phyloP scores from a whole-genome alignment of 2,888 invertebrate genomes.

The Lordiphosa andalusiaca region DNA sequence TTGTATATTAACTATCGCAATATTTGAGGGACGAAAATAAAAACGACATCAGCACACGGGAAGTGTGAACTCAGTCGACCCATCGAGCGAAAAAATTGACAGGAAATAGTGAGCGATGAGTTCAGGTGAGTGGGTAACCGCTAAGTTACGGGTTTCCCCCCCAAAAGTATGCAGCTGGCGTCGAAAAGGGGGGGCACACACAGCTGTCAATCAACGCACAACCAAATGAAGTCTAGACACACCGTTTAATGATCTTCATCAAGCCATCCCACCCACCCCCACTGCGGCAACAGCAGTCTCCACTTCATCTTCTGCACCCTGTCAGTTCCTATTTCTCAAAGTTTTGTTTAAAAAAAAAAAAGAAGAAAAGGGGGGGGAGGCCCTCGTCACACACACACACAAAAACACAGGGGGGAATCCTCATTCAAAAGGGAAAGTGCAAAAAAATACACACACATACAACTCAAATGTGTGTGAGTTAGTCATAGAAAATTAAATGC shows the following conservation, averaged over 20 bases:
- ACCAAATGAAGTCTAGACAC: conserved; percentile 56
- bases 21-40: conserved; percentile 42
- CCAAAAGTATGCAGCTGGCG: not conserved
- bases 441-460: conserved; percentile 27
- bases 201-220: conserved; percentile 53
- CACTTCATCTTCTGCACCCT: conserved; percentile 7
- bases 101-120: conserved; percentile 40
- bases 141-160: too few relatives aligned
- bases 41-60: conserved; percentile 12
- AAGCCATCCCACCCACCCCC: conserved; percentile 9
- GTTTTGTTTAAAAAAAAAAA: conserved; percentile 18
- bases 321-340: conserved; percentile 24
- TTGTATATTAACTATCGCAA: conserved; percentile 71
- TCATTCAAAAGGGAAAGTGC: conserved; percentile 51
- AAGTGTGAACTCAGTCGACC: conserved; percentile 21
- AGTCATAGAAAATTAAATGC: conserved; percentile 48
- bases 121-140: too few relatives aligned
- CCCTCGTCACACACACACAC: not conserved
- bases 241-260: conserved; percentile 56
- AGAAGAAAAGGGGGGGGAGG: not conserved
- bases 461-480: not conserved
- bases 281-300: not conserved
- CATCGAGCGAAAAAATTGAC: conserved; percentile 36
- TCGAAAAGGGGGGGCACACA: not conserved
- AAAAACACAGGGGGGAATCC: not conserved